Base-by-base conservation (phyloP, 2,888 invertebrate species). In the Tubiluchus corallicola region DNA sequence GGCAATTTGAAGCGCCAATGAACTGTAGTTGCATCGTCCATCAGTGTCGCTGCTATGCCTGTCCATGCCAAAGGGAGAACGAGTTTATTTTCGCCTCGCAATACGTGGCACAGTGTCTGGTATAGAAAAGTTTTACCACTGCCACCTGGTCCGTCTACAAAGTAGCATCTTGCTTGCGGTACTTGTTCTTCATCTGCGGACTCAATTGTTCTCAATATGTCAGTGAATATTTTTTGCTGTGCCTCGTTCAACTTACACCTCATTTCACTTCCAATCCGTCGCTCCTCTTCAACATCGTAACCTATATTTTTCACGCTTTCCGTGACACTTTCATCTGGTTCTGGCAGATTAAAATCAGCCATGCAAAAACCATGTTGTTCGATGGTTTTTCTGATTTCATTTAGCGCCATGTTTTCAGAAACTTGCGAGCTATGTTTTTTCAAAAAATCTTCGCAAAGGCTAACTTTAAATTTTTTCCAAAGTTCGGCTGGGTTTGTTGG, bases 101-200 rank as follows among this genome's bases (percentile, higher is more conserved):
- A 29, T 9, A 9, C 9, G 29, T 9, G n/a, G n/a, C 9, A 9
- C 9, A 49, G 20, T 15, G 46, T 49, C 5, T 37, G 37, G 39
- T 39, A 42, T 3, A 42, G 16, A 16, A 16, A 39, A 3, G 42
- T 42, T 42, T 42, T 38, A 16, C 42, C 42, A 19, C 38, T 38
- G 3, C 42, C 42, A 3, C 40, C 42, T 3, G 42, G 42, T 3
- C 42, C 40, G 13, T 21, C 42, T 16, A 42, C 3, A 17, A 42
- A 42, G 41, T 4, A 42, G 9, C 21, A 42, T 17, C 21, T 17
- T 17, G 47, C 48, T 52, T 51, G 41, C 42, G 48, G 15, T 42
- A 29, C 15, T 42, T 38, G n/a, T n/a, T n/a, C n/a, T n/a, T n/a
- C n/a, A n/a, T n/a, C n/a, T n/a, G n/a, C n/a, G n/a, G n/a, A n/a